Base-by-base conservation (phyloP, 2,113 vertebrate genomes). In the Trinectes maculatus region DNA sequence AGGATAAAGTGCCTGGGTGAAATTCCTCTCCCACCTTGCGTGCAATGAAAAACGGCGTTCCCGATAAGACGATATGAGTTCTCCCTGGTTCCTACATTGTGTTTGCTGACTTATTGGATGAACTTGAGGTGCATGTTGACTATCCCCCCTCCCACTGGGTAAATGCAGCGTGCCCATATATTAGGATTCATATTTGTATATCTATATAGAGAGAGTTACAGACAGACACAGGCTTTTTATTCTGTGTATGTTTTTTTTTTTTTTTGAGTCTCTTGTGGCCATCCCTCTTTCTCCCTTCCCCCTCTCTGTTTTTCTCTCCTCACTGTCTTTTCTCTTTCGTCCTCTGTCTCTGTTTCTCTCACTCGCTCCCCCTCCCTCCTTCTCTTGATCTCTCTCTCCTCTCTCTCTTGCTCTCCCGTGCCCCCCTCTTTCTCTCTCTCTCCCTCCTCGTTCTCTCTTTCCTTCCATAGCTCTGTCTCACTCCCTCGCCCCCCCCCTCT, bases 201-300 rank as follows among this genome's bases (percentile, higher is more conserved):
- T 91, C 80, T 86, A 85, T 88, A 89, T 85, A 85, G 89, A 92
- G 80, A 85, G 89, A 92, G 80, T 89, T 84, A 77, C 71, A 90
- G 87, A 83, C 84, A 91, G 88, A 90, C 86, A 84, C 74, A 88
- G 77, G 80, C 51, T 85, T 91, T 90, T 88, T 87, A 90, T 91
- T 89, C 85, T 90, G 89, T 90, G 90, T 84, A n/a, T n/a, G n/a
- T n/a, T n/a, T n/a, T n/a, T n/a, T n/a, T n/a, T n/a, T n/a, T n/a
- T 91, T 92, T 91, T 92, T 90, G 75, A 91, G 88, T 91, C 91
- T 92, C 90, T 91, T 80, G 85, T 91, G 91, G 83, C 87, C 81
- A 89, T 91, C 86, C 88, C 85, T 89, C 86, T 85, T 85, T 75
- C 85, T 80, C 85, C 87, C 87, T 88, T 89, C 90, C 87, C 91